Evolutionary conservation across 2,888 invertebrate species (phyloP), one percentile per base, ranked within the genome.

Genomic region (Celastrina argiolus): DNA sequence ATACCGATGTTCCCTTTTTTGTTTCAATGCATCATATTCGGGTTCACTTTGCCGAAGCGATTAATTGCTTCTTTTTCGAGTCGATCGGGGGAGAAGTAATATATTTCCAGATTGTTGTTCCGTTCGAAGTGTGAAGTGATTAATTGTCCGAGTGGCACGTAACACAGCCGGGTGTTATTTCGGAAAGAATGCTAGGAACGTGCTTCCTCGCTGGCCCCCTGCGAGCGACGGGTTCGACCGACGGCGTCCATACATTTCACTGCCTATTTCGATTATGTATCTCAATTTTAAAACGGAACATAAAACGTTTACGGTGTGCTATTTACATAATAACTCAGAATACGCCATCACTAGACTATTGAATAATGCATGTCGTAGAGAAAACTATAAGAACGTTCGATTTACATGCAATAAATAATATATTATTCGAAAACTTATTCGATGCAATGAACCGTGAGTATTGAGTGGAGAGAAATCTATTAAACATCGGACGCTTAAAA

Each of bases 131-230:
- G 87, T 86, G 84, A 85, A 81, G 85, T 85, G 87, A 88, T 88
- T 87, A 87, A 88, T 88, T 82, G 82, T 67, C 74, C 66, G 67
- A 64, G 67, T 68, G 64, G 74, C 77, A 73, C 76, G 76, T 76
- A 81, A 81, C 85, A 84, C 82, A 85, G 79, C 18, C 59, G 58
- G 82, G 82, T 81, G 86, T 85, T 87, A 86, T 87, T 87, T 87
- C 74, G 83, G 82, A 86, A 88, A 85, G 87, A 88, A 88, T 88
- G 88, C 78, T 73, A 73, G 78, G 87, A 87, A 87, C 88, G 88
- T 88, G 88, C 87, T 85, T 84, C 86, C 80, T 81, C 74, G 77
- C 76, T 84, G 88, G 86, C 86, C 87, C 87, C 87, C 84, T 78
- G 77, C 76, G 81, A 78, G 82, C 83, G 81, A 86, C 86, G 85